phyloP scores from a whole-genome alignment of 64 coral and sea anemone genomes.

The Montipora foliosa region DNA sequence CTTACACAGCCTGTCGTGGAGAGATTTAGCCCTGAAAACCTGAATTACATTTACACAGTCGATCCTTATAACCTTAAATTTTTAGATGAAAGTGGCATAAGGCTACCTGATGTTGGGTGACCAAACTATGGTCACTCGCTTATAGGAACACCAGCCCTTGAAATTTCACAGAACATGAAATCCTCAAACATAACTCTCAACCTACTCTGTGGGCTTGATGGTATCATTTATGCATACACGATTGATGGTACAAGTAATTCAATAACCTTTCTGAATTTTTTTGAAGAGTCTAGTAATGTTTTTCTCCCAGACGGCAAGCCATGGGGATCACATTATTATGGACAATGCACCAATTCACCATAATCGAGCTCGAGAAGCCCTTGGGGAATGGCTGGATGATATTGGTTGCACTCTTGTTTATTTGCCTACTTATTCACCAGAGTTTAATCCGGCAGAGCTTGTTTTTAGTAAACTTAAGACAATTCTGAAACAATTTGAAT shows the following conservation, averaged over 20 bases:
- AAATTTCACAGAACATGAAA: conserved; percentile 23
- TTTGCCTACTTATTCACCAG: conserved; percentile 13
- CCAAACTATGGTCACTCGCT: conserved; percentile 21
- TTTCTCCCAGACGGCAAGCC: conserved; percentile 27
- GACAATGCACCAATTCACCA: conserved; percentile 19
- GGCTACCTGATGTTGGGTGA: conserved; percentile 20
- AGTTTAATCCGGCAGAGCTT: conserved; percentile 51
- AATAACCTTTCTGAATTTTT: conserved; percentile 49
- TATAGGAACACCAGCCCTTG: conserved; percentile 20
- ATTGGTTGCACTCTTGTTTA: conserved; percentile 16
- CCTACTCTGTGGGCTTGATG: conserved; percentile 49
- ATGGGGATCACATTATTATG: conserved; percentile 32
- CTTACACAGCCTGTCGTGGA: conserved; percentile 46
- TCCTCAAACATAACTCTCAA: conserved; percentile 40
- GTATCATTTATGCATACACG: conserved; percentile 58
- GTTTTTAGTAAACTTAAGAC: conserved; percentile 67
- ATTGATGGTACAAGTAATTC: conserved; percentile 49
- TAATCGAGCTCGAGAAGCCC: neutral
- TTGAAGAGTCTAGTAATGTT: conserved; percentile 19
- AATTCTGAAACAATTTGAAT: conserved; percentile 43
- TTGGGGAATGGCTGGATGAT: conserved; percentile 31
- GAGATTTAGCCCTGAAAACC: conserved; percentile 20
- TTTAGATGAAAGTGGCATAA: conserved; percentile 44
- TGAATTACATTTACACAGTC: conserved; percentile 22
- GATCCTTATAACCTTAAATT: conserved; percentile 27